Percentiles rank a stretch among this genome's conserved stretches.
Evolutionary conservation across 2,797 vertebrate genomes (phyloP).

Genomic region (Philypnodon macrostomus): DNA sequence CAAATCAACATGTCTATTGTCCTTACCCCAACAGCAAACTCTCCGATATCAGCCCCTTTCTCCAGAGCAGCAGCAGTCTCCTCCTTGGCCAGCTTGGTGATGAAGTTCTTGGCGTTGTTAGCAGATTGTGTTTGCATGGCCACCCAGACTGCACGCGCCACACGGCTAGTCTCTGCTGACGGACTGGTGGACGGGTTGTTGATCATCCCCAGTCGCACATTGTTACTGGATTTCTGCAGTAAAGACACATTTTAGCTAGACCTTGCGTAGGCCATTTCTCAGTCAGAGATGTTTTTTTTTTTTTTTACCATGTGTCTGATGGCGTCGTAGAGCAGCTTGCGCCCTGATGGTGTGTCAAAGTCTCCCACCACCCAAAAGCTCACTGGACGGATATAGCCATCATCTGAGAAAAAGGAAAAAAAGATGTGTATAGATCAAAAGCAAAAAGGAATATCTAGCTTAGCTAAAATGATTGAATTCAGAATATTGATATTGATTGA

Average conservation of each 20-base stretch:
- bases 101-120: slow-evolving; percentile 96
- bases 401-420: slow-evolving; percentile 73
- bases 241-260: background rate
- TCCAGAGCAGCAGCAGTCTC: slow-evolving; percentile 83
- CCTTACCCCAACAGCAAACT: slow-evolving; percentile 93
- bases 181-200: slow-evolving; percentile 84
- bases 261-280: too few relatives aligned
- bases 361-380: slow-evolving; percentile 98
- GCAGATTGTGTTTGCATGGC: slow-evolving; percentile 92
- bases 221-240: slow-evolving; percentile 92
- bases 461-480: too few relatives aligned
- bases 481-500: too few relatives aligned
- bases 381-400: slow-evolving; percentile 91
- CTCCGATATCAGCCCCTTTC: slow-evolving; percentile 75
- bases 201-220: slow-evolving; percentile 89
- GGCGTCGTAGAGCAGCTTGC: slow-evolving; percentile 92
- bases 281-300: background rate
- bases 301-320: slow-evolving; percentile 91
- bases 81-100: slow-evolving; percentile 95
- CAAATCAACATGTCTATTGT: background rate
- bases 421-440: too few relatives aligned
- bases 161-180: slow-evolving; percentile 70
- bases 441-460: too few relatives aligned
- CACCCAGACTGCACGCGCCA: slow-evolving; percentile 89
- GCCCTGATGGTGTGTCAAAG: slow-evolving; percentile 89